Evolutionary conservation across 2,888 invertebrate genomes (phyloP).

Genomic region (Idaea aversata): DNA sequence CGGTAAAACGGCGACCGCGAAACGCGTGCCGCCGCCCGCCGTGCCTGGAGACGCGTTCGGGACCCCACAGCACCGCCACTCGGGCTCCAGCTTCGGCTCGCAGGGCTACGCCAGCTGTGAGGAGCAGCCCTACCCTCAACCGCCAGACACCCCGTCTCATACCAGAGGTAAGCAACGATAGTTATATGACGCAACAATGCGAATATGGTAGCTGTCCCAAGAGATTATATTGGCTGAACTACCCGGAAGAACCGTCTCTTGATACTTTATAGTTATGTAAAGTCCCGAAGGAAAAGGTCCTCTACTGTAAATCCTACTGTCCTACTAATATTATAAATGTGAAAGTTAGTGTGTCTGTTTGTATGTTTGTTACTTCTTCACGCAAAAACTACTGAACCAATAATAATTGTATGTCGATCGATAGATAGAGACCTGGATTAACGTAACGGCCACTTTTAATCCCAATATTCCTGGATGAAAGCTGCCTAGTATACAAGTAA

Average conservation of each 20-base stretch:
- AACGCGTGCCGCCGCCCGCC: conserved; percentile 94
- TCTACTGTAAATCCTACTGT: no score
- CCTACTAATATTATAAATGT: no score
- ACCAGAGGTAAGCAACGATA: conserved; percentile 61
- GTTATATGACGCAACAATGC: no score
- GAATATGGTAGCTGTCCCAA: background rate
- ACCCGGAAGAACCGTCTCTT: background rate
- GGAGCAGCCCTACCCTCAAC: conserved; percentile 85
- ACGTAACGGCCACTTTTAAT: background rate
- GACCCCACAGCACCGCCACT: conserved; percentile 84
- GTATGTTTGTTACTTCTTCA: no score
- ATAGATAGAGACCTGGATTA: no score
- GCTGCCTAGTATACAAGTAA: no score
- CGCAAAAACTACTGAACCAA: no score
- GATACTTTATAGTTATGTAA: background rate
- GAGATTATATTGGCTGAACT: background rate
- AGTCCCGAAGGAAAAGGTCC: background rate
- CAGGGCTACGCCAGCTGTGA: conserved; percentile 88
- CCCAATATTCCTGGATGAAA: background rate
- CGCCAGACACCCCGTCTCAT: conserved; percentile 81
- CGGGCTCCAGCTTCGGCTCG: conserved; percentile 89
- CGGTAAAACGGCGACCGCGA: conserved; percentile 90
- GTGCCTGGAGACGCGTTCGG: conserved; percentile 88
- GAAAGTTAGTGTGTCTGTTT: no score
- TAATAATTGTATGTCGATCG: no score